Conservation (phyloP, 92 coral and sea anemone species). For the Pocillopora meandrina region DNA sequence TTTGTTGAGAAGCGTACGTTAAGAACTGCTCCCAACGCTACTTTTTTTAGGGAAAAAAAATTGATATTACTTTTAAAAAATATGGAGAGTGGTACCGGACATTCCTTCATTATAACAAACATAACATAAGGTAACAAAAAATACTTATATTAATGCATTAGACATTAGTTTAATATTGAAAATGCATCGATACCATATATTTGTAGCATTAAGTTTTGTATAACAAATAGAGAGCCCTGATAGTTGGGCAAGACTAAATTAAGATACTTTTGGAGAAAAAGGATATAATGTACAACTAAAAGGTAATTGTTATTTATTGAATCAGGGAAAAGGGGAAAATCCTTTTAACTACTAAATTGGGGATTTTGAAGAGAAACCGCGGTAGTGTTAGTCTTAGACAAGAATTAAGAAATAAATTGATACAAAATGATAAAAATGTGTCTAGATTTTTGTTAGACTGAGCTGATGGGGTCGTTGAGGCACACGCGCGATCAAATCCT, state of each 20-base stretch:
- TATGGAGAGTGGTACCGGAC: too few relatives aligned
- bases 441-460: background rate
- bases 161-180: background rate
- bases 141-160: background rate
- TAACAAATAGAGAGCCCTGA: slow-evolving; percentile 25
- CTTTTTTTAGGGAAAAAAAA: too few relatives aligned
- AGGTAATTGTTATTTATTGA: slow-evolving; percentile 43
- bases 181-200: background rate
- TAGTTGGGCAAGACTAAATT: slow-evolving; percentile 44
- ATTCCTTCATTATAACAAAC: background rate
- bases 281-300: slow-evolving; percentile 51
- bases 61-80: too few relatives aligned
- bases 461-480: slow-evolving; percentile 38
- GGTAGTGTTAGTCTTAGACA: slow-evolving; percentile 14
- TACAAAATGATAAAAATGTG: too few relatives aligned
- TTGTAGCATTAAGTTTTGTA: slow-evolving; percentile 37
- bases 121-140: background rate
- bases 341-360: slow-evolving; percentile 19
- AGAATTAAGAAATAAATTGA: slow-evolving; percentile 24
- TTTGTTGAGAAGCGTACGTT: background rate
- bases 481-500: slow-evolving; percentile 2
- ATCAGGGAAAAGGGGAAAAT: slow-evolving; percentile 21
- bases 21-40: background rate
- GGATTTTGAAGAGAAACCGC: slow-evolving; percentile 5
- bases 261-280: slow-evolving; percentile 43